Evolutionary conservation across 1,140 invertebrate species (phyloP), one percentile per base, ranked within the genome.

Genomic region (Campoletis sonorensis): DNA sequence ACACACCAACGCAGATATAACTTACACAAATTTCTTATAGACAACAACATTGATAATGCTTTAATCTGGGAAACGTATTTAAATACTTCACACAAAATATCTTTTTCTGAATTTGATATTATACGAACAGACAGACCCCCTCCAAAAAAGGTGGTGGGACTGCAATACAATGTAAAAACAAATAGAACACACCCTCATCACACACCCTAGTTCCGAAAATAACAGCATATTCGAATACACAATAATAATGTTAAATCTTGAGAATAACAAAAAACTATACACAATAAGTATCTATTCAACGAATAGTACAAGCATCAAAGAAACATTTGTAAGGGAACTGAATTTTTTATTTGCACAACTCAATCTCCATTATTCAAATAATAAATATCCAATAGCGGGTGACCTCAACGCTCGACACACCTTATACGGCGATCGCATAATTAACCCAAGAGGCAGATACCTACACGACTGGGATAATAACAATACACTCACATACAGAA

Each of bases 21-120:
- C 10, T 27, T 51, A 21, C 18, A 37, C 18, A 18, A 33, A n/a
- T 79, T 82, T 21, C 26, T 73, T 5, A 37, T 61, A 1, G 81
- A 79, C 1, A 61, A 73, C 27, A 26, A 30, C 10, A 21, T 82
- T 40, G 61, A 78, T 11, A 21, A 7, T 1, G 49, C 49, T 1
- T 13, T 51, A 18, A 13, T 51, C 4, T 16, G 4, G 15, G 49
- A 51, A 51, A 51, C 49, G 15, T 51, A 51, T 18, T 18, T 51
- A 2, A 51, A 51, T 51, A 2, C 49, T 10, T 16, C 3, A 3
- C 49, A 51, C 49, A 2, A 51, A 51, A 51, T 51, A 2, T 7
- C 49, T 7, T 51, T 51, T 10, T 3, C 10, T 18, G 49, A 51
- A 4, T 2, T 16, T 13, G 10, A 51, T 18, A 51, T 51, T 10